Evolutionary conservation across 1,140 invertebrate genomes (phyloP).

Genomic region (Drosophila persimilis): DNA sequence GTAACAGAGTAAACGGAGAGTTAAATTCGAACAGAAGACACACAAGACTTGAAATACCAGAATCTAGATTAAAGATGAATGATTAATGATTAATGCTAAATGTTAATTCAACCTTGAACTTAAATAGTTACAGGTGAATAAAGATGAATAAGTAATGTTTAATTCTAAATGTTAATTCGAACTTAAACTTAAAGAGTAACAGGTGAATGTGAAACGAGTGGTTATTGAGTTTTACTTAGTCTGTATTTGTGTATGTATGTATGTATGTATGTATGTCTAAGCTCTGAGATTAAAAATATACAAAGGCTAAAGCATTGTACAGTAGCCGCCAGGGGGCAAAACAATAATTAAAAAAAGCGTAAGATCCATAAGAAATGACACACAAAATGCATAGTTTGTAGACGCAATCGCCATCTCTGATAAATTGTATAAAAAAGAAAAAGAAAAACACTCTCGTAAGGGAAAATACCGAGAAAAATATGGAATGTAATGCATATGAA

Average conservation of each 20-base stretch:
- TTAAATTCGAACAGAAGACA: conserved; percentile 41
- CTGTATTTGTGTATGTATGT: conserved; percentile 24
- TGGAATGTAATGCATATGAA: conserved; percentile 72
- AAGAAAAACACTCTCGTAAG: conserved; percentile 37
- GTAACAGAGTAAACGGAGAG: background rate
- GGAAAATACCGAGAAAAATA: conserved; percentile 48
- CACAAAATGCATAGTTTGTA: conserved; percentile 47
- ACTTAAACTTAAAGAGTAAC: conserved; percentile 26
- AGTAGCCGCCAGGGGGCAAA: conserved; percentile 41
- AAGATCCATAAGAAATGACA: conserved; percentile 32
- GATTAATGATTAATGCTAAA: conserved; percentile 46
- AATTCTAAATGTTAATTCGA: conserved; percentile 64
- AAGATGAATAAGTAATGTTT: conserved; percentile 3
- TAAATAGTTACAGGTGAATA: too few relatives aligned
- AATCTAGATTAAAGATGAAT: conserved; percentile 35
- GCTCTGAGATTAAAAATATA: conserved; percentile 38
- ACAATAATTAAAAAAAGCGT: conserved; percentile 44
- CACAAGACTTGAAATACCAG: conserved; percentile 68
- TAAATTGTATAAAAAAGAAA: conserved; percentile 43
- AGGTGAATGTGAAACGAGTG: conserved; percentile 7
- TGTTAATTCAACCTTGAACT: conserved; percentile 52
- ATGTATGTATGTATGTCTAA: conserved; percentile 30
- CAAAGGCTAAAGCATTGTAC: conserved; percentile 36
- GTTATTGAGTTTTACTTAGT: conserved; percentile 52
- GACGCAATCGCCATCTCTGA: conserved; percentile 47